Conservation (phyloP, 2,888 invertebrate genomes). For the Conchocele bisecta region DNA sequence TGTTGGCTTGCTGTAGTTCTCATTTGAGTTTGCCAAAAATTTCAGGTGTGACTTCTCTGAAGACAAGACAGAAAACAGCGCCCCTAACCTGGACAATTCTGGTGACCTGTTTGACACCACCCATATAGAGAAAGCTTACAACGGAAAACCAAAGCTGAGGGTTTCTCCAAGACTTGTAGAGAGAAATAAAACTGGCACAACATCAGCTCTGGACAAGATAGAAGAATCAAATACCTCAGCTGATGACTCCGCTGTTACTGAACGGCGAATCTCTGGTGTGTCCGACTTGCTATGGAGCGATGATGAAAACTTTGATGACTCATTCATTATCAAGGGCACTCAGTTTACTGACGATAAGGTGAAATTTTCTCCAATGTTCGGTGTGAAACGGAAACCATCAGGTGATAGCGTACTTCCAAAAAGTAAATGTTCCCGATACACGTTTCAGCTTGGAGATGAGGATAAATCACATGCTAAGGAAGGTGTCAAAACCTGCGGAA, state of each 20-base stretch:
- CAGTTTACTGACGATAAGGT: constrained; percentile 51
- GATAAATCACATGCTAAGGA: too few species aligned
- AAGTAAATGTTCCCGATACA: constrained; percentile 41
- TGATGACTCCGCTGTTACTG: too few species aligned
- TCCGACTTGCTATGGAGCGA: constrained; percentile 65
- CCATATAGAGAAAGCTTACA: neutral
- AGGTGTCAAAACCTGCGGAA: too few species aligned
- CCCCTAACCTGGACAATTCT: constrained; percentile 20
- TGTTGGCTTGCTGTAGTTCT: too few species aligned
- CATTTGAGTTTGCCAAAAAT: too few species aligned
- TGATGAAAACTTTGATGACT: constrained; percentile 70
- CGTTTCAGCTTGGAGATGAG: constrained; percentile 32
- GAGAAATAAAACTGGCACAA: neutral
- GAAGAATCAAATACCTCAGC: too few species aligned
- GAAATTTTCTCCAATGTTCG: constrained; percentile 42
- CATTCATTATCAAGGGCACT: constrained; percentile 69
- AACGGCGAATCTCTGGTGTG: too few species aligned
- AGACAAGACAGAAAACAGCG: too few species aligned
- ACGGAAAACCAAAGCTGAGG: neutral
- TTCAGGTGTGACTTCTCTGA: too few species aligned
- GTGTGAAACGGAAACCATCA: constrained; percentile 40
- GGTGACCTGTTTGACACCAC: constrained; percentile 43
- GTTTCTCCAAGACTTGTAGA: constrained; percentile 4
- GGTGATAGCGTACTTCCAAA: constrained; percentile 24
- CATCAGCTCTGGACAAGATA: neutral